Evolutionary conservation across 2,797 vertebrate species (phyloP), one percentile per base, ranked within the genome.

Genomic region (Trichosurus vulpecula): DNA sequence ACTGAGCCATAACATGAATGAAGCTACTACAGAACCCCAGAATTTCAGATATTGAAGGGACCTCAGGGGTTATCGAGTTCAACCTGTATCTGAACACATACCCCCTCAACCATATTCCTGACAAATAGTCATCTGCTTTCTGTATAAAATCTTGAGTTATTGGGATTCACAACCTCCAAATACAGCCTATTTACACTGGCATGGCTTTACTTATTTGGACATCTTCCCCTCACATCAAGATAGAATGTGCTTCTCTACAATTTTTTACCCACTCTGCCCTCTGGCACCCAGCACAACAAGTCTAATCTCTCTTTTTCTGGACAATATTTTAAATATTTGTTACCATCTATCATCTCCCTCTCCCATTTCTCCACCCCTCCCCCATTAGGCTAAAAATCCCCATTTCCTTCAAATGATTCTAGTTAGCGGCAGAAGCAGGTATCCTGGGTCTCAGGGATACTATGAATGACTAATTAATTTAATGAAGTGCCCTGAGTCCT

Each of bases 401-500:
- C 41, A 81, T 81, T 81, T 81, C 74, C 74, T 47, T 81, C 74
- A 81, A 81, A 81, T 81, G 74, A 81, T 27, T 10, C 74, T 81
- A 47, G 74, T 47, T 81, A 81, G 74, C 47, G 22, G 19, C 2
- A 81, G 74, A 81, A 81, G 22, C 9, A 47, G 22, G 19, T 27
- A 74, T 81, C 41, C 22, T 81, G 22, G n/a, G 74, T 47, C 41
- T 27, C 41, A 47, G 74, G 74, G 22, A 81, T 47, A 74, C 22
- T 47, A 81, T 81, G 74, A 81, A 47, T 47, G 30, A 92, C 47
- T 81, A 90, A 90, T 81, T 55, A 56, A 2, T 87, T 74, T 74
- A 94, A 13, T 27, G 6, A 96, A 92, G 41, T 74, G 35, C 30
- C 54, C 95, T 92, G 96, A 92, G 87, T 19, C 54, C 3, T 51